Conservation (phyloP, 2,888 invertebrate species). For the Andrena dorsata region DNA sequence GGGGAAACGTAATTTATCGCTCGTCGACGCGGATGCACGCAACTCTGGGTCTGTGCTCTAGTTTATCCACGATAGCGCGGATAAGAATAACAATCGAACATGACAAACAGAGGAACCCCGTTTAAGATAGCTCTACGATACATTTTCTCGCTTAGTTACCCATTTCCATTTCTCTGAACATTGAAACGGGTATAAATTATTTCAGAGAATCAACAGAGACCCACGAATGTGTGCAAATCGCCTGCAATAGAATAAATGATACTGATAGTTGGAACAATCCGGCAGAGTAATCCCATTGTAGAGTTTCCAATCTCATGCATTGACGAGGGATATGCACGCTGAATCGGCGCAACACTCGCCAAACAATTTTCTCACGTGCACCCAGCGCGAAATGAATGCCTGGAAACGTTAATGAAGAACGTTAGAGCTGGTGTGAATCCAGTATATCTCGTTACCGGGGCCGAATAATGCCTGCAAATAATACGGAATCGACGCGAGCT, state of each 20-base stretch:
- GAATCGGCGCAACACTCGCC: not conserved
- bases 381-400: constrained; percentile 16
- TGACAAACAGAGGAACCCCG: not conserved
- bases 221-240: too few species aligned
- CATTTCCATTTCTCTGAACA: too few species aligned
- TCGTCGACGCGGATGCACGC: not conserved
- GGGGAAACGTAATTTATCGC: constrained; percentile 18
- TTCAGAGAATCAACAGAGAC: too few species aligned
- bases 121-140: too few species aligned
- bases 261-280: too few species aligned
- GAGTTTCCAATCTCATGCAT: constrained; percentile 2
- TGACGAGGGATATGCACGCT: constrained; percentile 8
- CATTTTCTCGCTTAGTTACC: too few species aligned
- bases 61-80: not conserved
- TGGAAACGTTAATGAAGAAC: constrained; percentile 32
- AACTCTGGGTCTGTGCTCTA: not conserved
- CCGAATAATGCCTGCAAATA: constrained; percentile 12
- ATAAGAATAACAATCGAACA: too few species aligned
- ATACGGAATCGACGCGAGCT: constrained; percentile 39
- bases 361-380: not conserved
- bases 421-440: constrained; percentile 7
- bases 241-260: too few species aligned
- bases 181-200: too few species aligned
- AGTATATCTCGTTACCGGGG: constrained; percentile 26
- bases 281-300: not conserved